A percentile compares a stretch with the other conserved stretches of the same genome.
Conservation (phyloP, 2,888 invertebrate genomes). For the Gastrophysa polygoni region DNA sequence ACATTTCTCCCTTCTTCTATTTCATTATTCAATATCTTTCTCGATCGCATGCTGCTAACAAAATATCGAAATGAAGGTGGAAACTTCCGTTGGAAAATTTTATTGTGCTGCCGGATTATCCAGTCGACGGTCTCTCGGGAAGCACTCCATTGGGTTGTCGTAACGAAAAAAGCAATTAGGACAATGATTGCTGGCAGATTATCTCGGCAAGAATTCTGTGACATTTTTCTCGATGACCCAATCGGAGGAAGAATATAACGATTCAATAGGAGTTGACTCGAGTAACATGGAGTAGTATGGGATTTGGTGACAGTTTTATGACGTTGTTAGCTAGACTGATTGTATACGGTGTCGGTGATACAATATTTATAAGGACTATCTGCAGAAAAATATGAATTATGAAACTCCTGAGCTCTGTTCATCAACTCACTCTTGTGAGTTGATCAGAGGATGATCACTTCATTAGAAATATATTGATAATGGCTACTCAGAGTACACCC, state of each 20-base stretch:
- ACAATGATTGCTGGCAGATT: background rate
- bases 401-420: too few species aligned
- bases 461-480: too few species aligned
- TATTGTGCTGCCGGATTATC: constrained; percentile 19
- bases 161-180: background rate
- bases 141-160: background rate
- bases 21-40: constrained; percentile 17
- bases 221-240: background rate
- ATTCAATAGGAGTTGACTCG: background rate
- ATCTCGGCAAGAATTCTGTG: background rate
- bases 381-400: too few species aligned
- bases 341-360: too few species aligned
- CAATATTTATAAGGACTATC: too few species aligned
- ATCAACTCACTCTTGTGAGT: too few species aligned
- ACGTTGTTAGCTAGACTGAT: too few species aligned
- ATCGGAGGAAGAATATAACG: background rate
- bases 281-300: too few species aligned
- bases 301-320: too few species aligned
- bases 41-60: constrained; percentile 8
- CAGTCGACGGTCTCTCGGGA: background rate
- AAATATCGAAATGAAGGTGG: constrained; percentile 30
- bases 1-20: background rate
- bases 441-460: too few species aligned
- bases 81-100: constrained; percentile 22
- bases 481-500: too few species aligned